These are phyloP conservation scores for Prosopocoilus inquinatus DNA, from an alignment of 2,888 invertebrate genomes.

Conservation along the genomic window DNA sequence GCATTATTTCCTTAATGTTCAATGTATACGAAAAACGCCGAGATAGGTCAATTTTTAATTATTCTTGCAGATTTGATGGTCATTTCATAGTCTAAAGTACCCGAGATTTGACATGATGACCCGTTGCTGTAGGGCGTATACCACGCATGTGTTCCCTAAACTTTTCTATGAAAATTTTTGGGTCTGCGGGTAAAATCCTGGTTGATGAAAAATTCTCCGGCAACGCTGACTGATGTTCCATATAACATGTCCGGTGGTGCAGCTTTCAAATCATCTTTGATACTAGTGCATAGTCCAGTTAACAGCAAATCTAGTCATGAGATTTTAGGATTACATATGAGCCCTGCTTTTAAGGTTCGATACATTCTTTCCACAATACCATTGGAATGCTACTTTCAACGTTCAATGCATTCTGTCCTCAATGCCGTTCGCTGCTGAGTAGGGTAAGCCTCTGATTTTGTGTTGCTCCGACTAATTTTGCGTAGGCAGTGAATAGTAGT, in stretches of 20 bases:
- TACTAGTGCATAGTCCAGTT: slow-evolving; percentile 12
- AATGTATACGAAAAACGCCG: no score
- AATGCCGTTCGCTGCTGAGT: slow-evolving; percentile 26
- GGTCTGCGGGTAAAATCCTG: no score
- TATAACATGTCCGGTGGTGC: slow-evolving; percentile 14
- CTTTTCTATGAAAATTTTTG: no score
- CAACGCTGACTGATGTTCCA: slow-evolving; percentile 5
- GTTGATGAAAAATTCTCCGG: slow-evolving; percentile 16
- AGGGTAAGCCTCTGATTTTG: slow-evolving; percentile 23
- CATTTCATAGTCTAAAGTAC: no score
- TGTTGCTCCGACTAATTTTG: slow-evolving; percentile 20
- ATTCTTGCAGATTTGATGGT: no score
- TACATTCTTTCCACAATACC: slow-evolving; percentile 27
- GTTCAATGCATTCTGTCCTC: slow-evolving; percentile 26
- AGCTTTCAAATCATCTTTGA: slow-evolving; percentile 13
- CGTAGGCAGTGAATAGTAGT: slow-evolving; percentile 25
- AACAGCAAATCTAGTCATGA: slow-evolving; percentile 21
- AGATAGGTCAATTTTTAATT: no score
- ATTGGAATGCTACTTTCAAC: slow-evolving; percentile 22
- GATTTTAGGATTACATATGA: slow-evolving; percentile 14
- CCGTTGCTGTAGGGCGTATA: no score
- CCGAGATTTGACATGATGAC: no score
- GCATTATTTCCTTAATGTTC: no score
- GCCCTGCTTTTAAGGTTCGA: slow-evolving; percentile 21
- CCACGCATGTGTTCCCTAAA: no score